Evolutionary conservation across 2,797 vertebrate species (phyloP), one percentile per base, ranked within the genome.

Genomic region (Anolis apletophallus): DNA sequence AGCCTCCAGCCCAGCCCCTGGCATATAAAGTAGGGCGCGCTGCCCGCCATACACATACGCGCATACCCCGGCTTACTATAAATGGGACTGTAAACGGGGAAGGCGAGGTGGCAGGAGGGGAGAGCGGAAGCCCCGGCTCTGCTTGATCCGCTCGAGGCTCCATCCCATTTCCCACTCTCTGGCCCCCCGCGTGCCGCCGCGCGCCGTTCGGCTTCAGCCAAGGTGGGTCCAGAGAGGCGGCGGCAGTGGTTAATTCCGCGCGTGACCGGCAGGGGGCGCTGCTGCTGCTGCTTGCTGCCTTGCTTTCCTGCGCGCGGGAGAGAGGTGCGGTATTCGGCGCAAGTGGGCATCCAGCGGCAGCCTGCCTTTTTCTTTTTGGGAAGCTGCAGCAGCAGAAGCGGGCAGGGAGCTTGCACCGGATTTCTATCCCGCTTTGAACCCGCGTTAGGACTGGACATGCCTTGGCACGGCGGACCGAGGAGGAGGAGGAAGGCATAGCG

Each of bases 211-310:
- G 54, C 75, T 77, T 54, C 2, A 32, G 46, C 32, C 1, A 67
- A 59, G 67, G 36, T 11, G 55, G 17, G 85, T 23, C 7, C 11
- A 13, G 5, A 8, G 52, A 71, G 40, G 50, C 26, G 26, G 78
- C 61, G 61, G 36, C 40, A 46, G 40, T 46, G 46, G 71, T 88
- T 67, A 64, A 16, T 75, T 57, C 80, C 85, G 78, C 40, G 72
- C 69, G 55, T 78, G 11, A 86, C 91, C 79, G 90, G 86, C 86
- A 93, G 93, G 93, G 73, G 92, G 93, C 93, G 93, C 92, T 92
- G 83, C 6, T 26, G 59, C 57, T 6, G 57, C 57, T 5, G 57
- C 57, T 16, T 5, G 55, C 55, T 3, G 17, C 55, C 5, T 46
- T 4, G 46, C 46, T 46, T 46, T 5, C 46, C 46, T 46, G 46